These are phyloP conservation scores for Taxidea taxus DNA, from an alignment of 2,113 vertebrate species.

Conservation along the genomic window DNA sequence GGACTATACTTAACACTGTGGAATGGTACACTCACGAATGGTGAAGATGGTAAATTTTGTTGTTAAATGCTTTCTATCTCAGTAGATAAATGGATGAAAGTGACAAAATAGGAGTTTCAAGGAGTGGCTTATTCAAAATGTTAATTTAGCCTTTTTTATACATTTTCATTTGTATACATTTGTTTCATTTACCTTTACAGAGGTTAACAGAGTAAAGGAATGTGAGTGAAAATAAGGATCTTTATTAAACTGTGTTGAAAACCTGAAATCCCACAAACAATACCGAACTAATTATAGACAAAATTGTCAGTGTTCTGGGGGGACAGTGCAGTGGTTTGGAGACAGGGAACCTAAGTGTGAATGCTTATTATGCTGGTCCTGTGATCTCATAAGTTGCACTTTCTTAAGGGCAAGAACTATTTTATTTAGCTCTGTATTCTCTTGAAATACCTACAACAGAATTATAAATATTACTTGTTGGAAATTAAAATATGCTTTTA, in stretches of 20 bases:
- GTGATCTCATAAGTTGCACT: neutral
- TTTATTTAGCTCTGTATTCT: neutral
- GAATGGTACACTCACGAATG: neutral
- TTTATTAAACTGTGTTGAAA: neutral
- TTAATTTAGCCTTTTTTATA: neutral
- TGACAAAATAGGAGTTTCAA: neutral
- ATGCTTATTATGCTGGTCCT: neutral
- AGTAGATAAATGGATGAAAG: neutral
- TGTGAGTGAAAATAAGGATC: neutral
- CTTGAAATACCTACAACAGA: neutral
- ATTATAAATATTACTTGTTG: neutral
- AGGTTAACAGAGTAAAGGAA: neutral
- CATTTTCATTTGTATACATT: neutral
- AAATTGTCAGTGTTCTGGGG: neutral
- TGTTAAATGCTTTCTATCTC: neutral
- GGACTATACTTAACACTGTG: neutral
- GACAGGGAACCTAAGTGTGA: neutral
- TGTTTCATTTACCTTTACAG: neutral
- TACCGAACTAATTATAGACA: neutral
- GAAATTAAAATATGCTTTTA: neutral
- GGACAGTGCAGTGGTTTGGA: neutral
- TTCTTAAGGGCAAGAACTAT: neutral
- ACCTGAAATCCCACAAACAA: neutral
- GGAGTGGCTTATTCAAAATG: neutral
- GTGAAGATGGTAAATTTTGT: neutral